Base-by-base conservation (phyloP, 1,140 invertebrate species). In the Dryas iulia region DNA sequence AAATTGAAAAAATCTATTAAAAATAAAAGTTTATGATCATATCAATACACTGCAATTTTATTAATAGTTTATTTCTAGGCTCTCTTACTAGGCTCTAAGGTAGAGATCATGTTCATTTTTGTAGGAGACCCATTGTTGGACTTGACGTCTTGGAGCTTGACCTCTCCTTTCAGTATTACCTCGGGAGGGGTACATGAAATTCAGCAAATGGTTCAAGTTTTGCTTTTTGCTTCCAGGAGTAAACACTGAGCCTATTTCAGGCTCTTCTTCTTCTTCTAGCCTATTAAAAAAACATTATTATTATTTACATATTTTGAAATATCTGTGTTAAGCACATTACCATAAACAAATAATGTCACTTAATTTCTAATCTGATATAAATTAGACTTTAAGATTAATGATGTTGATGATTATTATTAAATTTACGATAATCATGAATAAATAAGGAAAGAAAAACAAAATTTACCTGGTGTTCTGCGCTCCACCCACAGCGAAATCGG, bases 131-230 rank as follows among this genome's bases (percentile, higher is more conserved):
- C 82, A 57, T 24, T 81, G 78, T 12, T 78, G 73, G 8, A 30
- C 69, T 21, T 75, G 77, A 54, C 85, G 79, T 72, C 90, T 77
- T 77, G 84, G 73, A 74, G 81, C 79, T 35, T 72, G 73, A 58
- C 76, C 76, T 59, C 82, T 81, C 26, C 78, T 68, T 47, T 87
- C 82, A 21, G 66, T 68, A 33, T 81, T 87, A 71, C 95, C 93
- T 39, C 95, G 92, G 76, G 96, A 93, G 61, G 94, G 93, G 91
- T 95, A 95, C 89, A 95, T 94, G 93, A 98, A 95, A 93, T 98
- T 98, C 73, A 98, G 93, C 94, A 98, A 94, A 94, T 98, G 96
- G 92, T 97, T 98, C 89, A 97, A 93, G 92, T 97, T 98, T 93
- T 96, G 96, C 93, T 98, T 98, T 92, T 97, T 98, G 85, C 96